phyloP scores from a whole-genome alignment of 2,797 vertebrate species.

The Sparus aurata region DNA sequence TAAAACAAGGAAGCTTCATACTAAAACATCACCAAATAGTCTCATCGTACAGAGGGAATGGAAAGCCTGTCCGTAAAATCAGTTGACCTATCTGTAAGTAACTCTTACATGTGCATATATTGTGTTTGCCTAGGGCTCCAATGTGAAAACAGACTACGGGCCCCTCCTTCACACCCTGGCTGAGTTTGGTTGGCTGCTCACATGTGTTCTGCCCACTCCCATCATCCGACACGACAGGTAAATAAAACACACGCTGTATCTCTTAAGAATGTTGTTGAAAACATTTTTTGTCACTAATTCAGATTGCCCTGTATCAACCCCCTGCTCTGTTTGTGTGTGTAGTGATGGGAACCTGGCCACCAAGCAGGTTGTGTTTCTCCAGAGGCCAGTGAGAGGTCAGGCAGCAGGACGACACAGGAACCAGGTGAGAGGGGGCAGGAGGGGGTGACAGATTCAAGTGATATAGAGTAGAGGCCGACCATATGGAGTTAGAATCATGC shows the following conservation, averaged over 20 bases:
- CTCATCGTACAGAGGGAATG: too few species aligned
- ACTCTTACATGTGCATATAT: not conserved
- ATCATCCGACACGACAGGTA: conserved; percentile 96
- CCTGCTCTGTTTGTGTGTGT: not conserved
- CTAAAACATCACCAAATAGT: too few species aligned
- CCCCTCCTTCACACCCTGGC: conserved; percentile 96
- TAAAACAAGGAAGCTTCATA: too few species aligned
- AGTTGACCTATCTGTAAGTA: not conserved
- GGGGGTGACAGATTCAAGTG: conserved; percentile 1
- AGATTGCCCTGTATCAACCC: not conserved
- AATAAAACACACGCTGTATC: not conserved
- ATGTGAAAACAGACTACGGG: conserved; percentile 95
- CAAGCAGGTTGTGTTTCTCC: conserved; percentile 96
- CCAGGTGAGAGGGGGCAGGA: conserved; percentile 74
- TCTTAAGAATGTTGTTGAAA: not conserved
- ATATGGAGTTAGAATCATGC: too few species aligned
- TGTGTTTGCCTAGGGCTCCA: conserved; percentile 84
- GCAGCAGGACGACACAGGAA: conserved; percentile 51
- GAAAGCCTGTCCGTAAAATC: not conserved
- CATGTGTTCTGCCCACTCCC: conserved; percentile 95
- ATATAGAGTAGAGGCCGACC: not conserved
- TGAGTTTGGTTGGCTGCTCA: conserved; percentile 98
- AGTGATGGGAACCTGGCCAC: conserved; percentile 97
- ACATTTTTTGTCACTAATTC: not conserved
- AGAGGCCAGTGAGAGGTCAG: conserved; percentile 87